A percentile compares a stretch with the other conserved stretches of the same genome.
Evolutionary conservation across 2,797 vertebrate species (phyloP).

Genomic region (Tokudaia tokunoshimensis): DNA sequence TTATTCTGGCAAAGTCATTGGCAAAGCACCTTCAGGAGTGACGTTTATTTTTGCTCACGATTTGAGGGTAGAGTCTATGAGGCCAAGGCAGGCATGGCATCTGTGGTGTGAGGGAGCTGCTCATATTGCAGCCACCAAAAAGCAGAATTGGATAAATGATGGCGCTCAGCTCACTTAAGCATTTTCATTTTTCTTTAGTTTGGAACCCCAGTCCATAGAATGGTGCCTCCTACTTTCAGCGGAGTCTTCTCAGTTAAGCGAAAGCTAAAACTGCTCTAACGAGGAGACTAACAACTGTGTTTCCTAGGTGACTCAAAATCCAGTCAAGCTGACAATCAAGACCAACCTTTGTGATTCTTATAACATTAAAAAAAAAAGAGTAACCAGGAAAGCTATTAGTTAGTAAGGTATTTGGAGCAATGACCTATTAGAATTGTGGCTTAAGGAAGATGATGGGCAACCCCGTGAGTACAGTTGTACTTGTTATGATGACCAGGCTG

Average conservation of each 20-base stretch:
- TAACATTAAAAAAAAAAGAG: background rate
- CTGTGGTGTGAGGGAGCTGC: background rate
- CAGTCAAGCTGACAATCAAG: background rate
- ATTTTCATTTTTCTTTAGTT: background rate
- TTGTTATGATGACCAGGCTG: no score
- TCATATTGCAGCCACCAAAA: background rate
- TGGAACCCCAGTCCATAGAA: background rate
- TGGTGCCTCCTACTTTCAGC: background rate
- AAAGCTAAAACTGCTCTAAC: background rate
- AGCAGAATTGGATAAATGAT: background rate
- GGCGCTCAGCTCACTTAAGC: background rate
- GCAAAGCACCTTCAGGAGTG: background rate
- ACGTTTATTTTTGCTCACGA: background rate
- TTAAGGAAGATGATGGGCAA: background rate
- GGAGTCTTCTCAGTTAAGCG: background rate
- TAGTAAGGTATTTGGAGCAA: background rate
- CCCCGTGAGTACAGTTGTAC: background rate
- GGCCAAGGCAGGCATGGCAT: no score
- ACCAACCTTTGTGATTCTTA: background rate
- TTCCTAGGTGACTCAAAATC: background rate
- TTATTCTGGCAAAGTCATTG: background rate
- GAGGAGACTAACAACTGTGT: no score
- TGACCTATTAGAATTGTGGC: fast-evolving
- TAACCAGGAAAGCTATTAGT: background rate
- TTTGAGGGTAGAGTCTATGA: background rate